Base-by-base conservation (phyloP, 2,888 invertebrate species). In the Drepanosiphum platanoidis region DNA sequence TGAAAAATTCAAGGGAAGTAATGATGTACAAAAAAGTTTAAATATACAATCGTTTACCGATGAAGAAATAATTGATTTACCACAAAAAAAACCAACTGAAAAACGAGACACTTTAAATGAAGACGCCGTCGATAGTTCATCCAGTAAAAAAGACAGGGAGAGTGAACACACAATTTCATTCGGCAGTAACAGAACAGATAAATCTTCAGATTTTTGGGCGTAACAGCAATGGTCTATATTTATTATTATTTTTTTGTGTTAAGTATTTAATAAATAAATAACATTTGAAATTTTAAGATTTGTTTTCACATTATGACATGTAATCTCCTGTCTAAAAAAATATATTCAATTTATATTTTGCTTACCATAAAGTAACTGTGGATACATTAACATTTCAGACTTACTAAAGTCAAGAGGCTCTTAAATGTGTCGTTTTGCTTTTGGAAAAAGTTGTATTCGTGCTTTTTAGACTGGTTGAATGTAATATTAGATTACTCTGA, bases 171-270 rank as follows among this genome's bases (percentile, higher is more conserved):
- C 74, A 30, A 58, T 84, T 75, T 84, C 84, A 30, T 77, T 84
- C 70, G 84, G 77, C 58, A 84, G 84, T 30, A 84, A 84, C 58
- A 68, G 66, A 83, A 83, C 83, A 7, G 74, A 83, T 58, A 83
- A 66, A 58, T 84, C 84, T 30, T 84, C 77, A 52, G 77, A 84
- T 11, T 84, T 84, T 68, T 84, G 84, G 77, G 36, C 36, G n/a
- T 84, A 4, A 58, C 22, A 61, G 52, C 52, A 52, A 18, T 52
- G 22, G 15, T 52, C 5, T 22, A 52, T 52, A 3, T 52, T 9
- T 52, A 18, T 22, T 52, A 52, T 22, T 52, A 52, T 9, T 52
- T 5, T 52, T 52, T 52, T 52, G 18, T 52, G 18, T 52, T 52
- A 52, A 52, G 22, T 18, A 8, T 52, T 52, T 52, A 22, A 18